Evolutionary conservation across 2,113 vertebrate genomes (phyloP).

Genomic region (Pundamilia nyererei): DNA sequence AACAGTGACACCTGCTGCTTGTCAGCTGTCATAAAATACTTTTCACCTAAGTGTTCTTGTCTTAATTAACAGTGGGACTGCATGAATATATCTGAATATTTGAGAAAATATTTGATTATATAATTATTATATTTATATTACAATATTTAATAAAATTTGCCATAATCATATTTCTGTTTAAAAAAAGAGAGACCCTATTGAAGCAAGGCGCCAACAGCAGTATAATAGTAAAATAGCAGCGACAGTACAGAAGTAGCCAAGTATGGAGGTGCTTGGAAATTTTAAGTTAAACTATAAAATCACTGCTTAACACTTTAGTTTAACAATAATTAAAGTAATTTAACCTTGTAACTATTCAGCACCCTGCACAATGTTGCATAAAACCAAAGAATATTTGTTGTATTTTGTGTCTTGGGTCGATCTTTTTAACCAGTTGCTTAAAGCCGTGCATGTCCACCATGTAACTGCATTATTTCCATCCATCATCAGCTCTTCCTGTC

Average conservation of each 20-base stretch:
- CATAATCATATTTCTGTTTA: background rate
- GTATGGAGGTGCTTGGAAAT: background rate
- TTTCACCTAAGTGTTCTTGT: background rate
- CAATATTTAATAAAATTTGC: background rate
- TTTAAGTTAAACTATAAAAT: rapidly evolving
- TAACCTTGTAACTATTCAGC: background rate
- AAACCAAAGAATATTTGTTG: background rate
- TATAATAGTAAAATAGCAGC: background rate
- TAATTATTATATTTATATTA: background rate
- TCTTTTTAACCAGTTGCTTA: background rate
- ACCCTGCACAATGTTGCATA: background rate
- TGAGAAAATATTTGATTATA: background rate
- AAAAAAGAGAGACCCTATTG: background rate
- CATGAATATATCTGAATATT: background rate
- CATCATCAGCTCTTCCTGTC: background rate
- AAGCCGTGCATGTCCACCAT: background rate
- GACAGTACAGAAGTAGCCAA: background rate
- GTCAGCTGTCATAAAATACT: background rate
- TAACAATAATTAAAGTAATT: background rate
- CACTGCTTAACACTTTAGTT: background rate
- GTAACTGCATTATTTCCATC: background rate
- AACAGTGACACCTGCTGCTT: conserved; percentile 63
- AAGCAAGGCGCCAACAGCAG: rapidly evolving
- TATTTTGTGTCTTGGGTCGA: background rate
- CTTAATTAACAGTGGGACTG: rapidly evolving